Evolutionary conservation across 2,113 vertebrate genomes (phyloP).

Genomic region (Gobiocypris rarus): DNA sequence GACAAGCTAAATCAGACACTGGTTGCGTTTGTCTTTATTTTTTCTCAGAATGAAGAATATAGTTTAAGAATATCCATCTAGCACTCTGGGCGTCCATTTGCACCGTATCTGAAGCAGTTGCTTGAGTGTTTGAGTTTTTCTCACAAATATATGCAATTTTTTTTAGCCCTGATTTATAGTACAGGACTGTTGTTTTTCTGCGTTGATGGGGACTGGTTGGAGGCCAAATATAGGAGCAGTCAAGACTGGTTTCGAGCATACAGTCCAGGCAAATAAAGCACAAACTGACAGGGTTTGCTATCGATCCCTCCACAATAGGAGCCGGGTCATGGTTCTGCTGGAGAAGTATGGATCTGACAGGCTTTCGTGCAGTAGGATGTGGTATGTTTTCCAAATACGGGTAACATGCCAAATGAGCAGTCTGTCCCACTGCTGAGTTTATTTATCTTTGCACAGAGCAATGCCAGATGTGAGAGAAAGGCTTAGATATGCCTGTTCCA

Average conservation of each 20-base stretch:
- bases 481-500: background rate
- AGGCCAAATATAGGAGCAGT: background rate
- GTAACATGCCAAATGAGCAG: constrained; percentile 27
- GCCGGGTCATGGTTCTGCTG: background rate
- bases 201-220: constrained; percentile 19
- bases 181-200: constrained; percentile 31
- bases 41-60: background rate
- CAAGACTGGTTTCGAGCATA: background rate
- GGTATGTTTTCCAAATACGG: constrained; percentile 12
- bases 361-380: constrained; percentile 1
- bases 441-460: constrained; percentile 25
- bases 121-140: background rate
- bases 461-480: constrained; percentile 12
- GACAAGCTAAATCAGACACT: background rate
- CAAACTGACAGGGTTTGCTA: constrained; percentile 9
- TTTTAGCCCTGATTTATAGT: background rate
- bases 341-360: constrained; percentile 18
- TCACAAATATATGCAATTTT: background rate
- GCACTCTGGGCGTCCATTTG: background rate
- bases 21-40: background rate
- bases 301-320: constrained; percentile 19
- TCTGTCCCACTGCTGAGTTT: constrained; percentile 10
- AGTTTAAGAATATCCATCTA: background rate
- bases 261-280: constrained; percentile 28
- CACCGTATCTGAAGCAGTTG: background rate